phyloP scores from a whole-genome alignment of 2,113 vertebrate genomes.

The Psammodynastes pulverulentus region DNA sequence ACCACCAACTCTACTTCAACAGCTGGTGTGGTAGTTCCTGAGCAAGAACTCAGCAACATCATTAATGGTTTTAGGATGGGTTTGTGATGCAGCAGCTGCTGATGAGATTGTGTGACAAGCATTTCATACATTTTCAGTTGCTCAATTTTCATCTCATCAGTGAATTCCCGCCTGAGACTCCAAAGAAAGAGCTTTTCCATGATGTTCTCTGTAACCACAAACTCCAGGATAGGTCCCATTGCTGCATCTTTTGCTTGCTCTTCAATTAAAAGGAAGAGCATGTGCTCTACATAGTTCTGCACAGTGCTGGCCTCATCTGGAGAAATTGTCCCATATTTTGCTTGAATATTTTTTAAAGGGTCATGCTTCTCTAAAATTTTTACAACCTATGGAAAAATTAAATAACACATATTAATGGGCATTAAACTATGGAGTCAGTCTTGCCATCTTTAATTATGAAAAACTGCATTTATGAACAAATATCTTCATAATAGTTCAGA shows the following conservation, averaged over 20 bases:
- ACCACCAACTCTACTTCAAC: constrained; percentile 90
- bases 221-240: constrained; percentile 98
- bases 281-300: constrained; percentile 98
- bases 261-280: constrained; percentile 93
- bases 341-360: constrained; percentile 80
- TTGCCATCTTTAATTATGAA: background rate
- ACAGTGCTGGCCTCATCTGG: constrained; percentile 91
- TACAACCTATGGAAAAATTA: constrained; percentile 80
- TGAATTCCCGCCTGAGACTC: constrained; percentile 92
- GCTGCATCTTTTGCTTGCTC: constrained; percentile 84
- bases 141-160: constrained; percentile 92
- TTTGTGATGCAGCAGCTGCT: constrained; percentile 94
- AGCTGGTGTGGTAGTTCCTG: constrained; percentile 70
- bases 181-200: constrained; percentile 98
- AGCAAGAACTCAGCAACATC: constrained; percentile 95
- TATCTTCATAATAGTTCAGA: background rate
- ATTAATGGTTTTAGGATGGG: constrained; percentile 91
- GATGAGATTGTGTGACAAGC: constrained; percentile 87
- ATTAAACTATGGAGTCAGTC: background rate
- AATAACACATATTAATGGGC: background rate
- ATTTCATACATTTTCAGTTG: constrained; percentile 97
- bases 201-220: constrained; percentile 95
- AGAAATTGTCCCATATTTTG: constrained; percentile 78
- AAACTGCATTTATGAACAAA: background rate
- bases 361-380: constrained; percentile 97